Evolutionary conservation across 2,113 vertebrate genomes (phyloP).

Genomic region (Eptesicus fuscus): DNA sequence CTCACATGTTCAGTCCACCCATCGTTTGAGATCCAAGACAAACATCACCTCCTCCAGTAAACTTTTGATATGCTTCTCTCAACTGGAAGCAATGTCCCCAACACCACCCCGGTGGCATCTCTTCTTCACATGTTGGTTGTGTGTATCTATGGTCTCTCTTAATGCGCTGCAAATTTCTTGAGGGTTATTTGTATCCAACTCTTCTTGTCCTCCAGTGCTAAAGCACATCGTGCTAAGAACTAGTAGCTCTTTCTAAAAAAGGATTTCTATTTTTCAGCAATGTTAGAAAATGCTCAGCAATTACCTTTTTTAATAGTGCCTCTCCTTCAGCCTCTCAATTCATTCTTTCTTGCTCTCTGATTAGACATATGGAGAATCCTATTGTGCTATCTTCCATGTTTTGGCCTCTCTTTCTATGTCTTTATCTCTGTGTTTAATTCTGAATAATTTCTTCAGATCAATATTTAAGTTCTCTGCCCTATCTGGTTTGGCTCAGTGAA

Average conservation of each 20-base stretch:
- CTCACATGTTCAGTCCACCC: neutral
- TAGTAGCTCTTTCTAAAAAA: neutral
- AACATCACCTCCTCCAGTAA: neutral
- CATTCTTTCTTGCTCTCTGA: neutral
- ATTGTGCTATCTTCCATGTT: neutral
- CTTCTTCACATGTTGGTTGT: neutral
- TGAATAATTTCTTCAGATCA: slow-evolving; percentile 21
- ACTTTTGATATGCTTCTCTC: neutral
- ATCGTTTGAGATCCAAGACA: neutral
- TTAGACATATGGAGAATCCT: neutral
- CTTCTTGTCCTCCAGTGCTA: neutral
- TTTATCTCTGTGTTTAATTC: neutral
- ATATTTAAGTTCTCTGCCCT: neutral
- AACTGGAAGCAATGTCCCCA: neutral
- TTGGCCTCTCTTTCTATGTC: neutral
- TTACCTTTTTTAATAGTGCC: neutral
- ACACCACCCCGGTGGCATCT: neutral
- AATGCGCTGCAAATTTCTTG: neutral
- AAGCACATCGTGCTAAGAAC: neutral
- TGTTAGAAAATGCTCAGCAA: neutral
- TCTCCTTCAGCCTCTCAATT: neutral
- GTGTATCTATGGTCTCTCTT: neutral
- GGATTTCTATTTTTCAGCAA: neutral
- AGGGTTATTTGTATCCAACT: neutral
- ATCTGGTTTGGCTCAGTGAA: too few relatives aligned